Base-by-base conservation (phyloP, 2,888 invertebrate species). In the Eulithis testata region DNA sequence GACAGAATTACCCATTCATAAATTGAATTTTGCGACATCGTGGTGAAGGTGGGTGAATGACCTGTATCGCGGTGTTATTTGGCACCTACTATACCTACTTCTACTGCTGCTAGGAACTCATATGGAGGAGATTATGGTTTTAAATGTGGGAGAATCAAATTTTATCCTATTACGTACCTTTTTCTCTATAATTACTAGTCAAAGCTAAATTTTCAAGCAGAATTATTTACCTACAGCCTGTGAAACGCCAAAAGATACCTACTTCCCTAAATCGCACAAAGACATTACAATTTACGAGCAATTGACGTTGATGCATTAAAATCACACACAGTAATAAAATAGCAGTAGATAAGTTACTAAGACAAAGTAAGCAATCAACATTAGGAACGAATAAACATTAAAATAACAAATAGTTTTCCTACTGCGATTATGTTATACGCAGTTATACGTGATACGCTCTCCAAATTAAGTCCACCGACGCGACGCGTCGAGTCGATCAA, bases 361-460 rank as follows among this genome's bases (percentile, higher is more conserved):
- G 43, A 43, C 40, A 31, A 21, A 53, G 31, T 49, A 40, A 40
- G 50, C 57, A 58, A 58, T 63, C 63, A 63, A 53, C 57, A 50
- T 62, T 56, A 59, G 43, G 27, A 12, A 51, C 47, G 52, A 58
- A 49, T 21, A 49, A 21, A 40, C 52, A 63, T 63, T 52, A 63
- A 45, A 53, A 53, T 58, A 57, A 63, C 47, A 58, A 53, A 63
- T 63, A 27, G 47, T 4, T 52, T 52, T 47, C 47, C 37, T 40
- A 53, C 57, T 5, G 52, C 37, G 8, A 37, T 37, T 37, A 7
- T 37, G 37, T 8, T 37, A 37, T 1, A 40, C 40, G 40, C 53
- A 47, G n/a, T n/a, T 40, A 40, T 1, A 40, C 40, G 40, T 58
- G 52, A 44, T 51, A 57, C 52, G 52, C 62, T 62, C 54, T 61